These are phyloP conservation scores for Rhynchopsitta pachyrhyncha DNA, from an alignment of 2,113 vertebrate species.

Conservation along the genomic window DNA sequence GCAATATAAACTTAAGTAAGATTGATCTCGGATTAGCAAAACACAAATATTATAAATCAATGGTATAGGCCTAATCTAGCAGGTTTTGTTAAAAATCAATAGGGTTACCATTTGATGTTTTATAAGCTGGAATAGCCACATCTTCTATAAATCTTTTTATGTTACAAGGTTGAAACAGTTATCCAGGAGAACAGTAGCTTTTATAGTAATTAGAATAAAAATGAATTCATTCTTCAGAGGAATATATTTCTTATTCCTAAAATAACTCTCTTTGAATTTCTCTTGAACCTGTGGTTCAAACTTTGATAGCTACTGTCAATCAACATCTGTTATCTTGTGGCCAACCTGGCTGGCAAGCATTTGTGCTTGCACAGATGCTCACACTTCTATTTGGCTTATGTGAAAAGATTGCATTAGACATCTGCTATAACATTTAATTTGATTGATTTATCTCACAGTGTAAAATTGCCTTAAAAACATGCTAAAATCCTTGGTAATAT, in stretches of 20 bases:
- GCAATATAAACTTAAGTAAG: neutral
- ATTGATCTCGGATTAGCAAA: neutral
- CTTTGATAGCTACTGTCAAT: constrained; percentile 10
- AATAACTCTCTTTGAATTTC: neutral
- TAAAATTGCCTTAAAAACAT: constrained; percentile 14
- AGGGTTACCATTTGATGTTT: neutral
- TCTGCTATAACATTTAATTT: constrained; percentile 19
- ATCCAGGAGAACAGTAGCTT: neutral
- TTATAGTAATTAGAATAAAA: neutral
- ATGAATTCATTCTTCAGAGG: neutral
- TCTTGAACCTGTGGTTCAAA: neutral
- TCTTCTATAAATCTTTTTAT: neutral
- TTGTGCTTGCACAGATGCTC: neutral
- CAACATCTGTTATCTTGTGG: neutral
- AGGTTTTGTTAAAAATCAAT: neutral
- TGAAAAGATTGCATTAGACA: constrained; percentile 33
- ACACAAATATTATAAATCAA: neutral
- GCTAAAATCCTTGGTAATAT: neutral
- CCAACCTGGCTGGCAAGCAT: neutral
- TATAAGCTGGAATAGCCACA: neutral
- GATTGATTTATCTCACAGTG: constrained; percentile 1
- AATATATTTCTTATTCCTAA: neutral
- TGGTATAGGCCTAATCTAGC: neutral
- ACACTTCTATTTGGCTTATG: neutral
- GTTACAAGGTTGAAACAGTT: neutral